Conservation (phyloP, 2,888 invertebrate species). For the Orchestes rusci region DNA sequence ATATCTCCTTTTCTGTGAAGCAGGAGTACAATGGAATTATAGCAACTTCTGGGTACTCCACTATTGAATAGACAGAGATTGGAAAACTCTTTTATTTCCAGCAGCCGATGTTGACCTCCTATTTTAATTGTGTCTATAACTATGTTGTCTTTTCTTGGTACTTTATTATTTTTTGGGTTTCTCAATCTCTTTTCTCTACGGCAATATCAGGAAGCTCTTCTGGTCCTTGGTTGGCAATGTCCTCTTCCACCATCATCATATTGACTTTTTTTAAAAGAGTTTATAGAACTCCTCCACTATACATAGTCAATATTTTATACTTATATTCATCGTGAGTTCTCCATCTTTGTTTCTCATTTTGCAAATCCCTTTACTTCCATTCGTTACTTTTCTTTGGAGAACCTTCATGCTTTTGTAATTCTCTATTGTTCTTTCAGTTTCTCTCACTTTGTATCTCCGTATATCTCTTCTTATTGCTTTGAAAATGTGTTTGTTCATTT, state of each 20-base stretch:
- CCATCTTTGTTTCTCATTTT: constrained; percentile 6
- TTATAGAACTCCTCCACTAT: constrained; percentile 1
- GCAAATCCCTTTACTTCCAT: constrained; percentile 1
- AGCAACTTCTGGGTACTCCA: no score
- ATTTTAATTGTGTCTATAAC: no score
- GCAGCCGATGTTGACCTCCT: no score
- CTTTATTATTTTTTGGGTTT: no score
- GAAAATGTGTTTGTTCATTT: not conserved
- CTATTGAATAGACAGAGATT: no score
- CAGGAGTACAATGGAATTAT: no score
- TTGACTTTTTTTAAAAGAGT: constrained; percentile 3
- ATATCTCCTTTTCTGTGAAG: no score
- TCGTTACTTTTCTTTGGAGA: constrained; percentile 1
- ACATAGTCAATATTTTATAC: not conserved
- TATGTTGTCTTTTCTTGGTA: no score
- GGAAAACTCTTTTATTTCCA: no score
- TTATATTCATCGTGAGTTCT: not conserved
- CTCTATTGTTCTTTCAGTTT: constrained; percentile 4
- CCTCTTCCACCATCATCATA: not conserved
- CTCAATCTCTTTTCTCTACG: no score
- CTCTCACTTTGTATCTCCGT: not conserved
- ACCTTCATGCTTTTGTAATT: constrained; percentile 3
- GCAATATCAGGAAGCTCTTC: constrained; percentile 1
- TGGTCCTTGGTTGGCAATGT: not conserved
- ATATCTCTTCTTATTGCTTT: constrained; percentile 2